phyloP scores from a whole-genome alignment of 2,113 vertebrate genomes.

The Epinephelus moara region DNA sequence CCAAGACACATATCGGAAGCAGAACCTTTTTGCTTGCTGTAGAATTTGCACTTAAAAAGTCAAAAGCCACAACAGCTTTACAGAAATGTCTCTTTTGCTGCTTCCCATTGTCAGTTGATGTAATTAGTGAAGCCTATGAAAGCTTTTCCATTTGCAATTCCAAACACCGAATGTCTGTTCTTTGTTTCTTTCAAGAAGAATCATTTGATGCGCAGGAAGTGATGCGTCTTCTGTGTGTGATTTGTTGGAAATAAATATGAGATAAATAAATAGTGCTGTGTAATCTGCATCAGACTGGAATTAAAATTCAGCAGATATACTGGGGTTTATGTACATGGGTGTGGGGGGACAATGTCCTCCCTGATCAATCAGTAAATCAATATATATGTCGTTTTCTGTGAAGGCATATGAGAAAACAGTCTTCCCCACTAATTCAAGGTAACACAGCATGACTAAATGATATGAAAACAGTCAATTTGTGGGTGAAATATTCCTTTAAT shows the following conservation, averaged over 20 bases:
- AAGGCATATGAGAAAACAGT: no score
- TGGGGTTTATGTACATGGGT: no score
- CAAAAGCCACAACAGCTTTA: slow-evolving; percentile 24
- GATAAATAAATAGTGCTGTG: slow-evolving; percentile 2
- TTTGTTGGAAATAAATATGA: slow-evolving; percentile 29
- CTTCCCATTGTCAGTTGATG: slow-evolving; percentile 19
- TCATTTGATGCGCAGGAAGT: slow-evolving; percentile 5
- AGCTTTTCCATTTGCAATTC: slow-evolving; percentile 36
- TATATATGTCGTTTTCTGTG: no score
- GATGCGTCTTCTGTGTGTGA: not conserved
- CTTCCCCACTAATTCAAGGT: no score
- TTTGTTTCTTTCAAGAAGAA: slow-evolving; percentile 1
- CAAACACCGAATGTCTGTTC: slow-evolving; percentile 25
- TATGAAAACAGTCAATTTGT: no score
- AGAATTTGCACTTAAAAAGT: slow-evolving; percentile 35
- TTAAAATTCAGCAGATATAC: no score
- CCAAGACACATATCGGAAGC: slow-evolving; percentile 11
- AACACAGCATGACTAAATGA: no score
- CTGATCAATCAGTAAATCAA: no score
- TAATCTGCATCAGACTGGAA: not conserved
- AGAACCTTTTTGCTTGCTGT: not conserved
- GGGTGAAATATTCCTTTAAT: no score
- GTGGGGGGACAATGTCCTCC: no score
- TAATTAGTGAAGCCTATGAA: slow-evolving; percentile 39
- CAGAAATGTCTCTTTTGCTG: slow-evolving; percentile 16